Percentiles rank a stretch among this genome's conserved stretches.
These are phyloP conservation scores for Neodon shergylaensis DNA, from an alignment of 2,113 vertebrate species.

Conservation along the genomic window DNA sequence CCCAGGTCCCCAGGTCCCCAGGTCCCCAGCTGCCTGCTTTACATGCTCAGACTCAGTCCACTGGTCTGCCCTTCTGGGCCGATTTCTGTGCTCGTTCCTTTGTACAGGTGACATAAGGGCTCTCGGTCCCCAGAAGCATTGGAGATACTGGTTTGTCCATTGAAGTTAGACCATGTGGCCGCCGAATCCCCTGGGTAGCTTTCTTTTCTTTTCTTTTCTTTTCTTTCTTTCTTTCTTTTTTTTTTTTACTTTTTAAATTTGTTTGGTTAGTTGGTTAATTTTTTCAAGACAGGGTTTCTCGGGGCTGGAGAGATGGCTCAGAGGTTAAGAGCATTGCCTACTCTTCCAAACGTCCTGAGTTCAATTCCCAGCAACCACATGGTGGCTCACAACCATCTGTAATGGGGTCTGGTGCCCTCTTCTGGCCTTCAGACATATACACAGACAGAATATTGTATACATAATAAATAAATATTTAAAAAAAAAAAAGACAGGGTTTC, in stretches of 20 bases:
- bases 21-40: background rate
- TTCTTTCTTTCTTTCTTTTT: too few species aligned
- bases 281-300: background rate
- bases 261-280: background rate
- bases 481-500: background rate
- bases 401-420: too few species aligned
- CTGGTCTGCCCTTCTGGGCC: too few species aligned
- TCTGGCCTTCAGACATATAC: too few species aligned
- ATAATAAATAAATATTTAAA: too few species aligned
- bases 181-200: background rate
- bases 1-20: background rate
- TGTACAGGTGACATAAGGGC: background rate
- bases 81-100: background rate
- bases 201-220: background rate
- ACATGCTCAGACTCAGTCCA: accelerated
- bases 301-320: too few species aligned
- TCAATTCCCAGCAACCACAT: too few species aligned
- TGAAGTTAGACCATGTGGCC: background rate
- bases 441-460: too few species aligned
- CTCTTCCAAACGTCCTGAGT: too few species aligned
- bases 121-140: background rate
- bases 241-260: too few species aligned
- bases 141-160: background rate
- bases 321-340: too few species aligned
- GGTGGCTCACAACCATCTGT: too few species aligned